Percentiles rank a stretch among this genome's conserved stretches.
Conservation (phyloP, 2,888 invertebrate species). For the Pachydiplax longipennis region DNA sequence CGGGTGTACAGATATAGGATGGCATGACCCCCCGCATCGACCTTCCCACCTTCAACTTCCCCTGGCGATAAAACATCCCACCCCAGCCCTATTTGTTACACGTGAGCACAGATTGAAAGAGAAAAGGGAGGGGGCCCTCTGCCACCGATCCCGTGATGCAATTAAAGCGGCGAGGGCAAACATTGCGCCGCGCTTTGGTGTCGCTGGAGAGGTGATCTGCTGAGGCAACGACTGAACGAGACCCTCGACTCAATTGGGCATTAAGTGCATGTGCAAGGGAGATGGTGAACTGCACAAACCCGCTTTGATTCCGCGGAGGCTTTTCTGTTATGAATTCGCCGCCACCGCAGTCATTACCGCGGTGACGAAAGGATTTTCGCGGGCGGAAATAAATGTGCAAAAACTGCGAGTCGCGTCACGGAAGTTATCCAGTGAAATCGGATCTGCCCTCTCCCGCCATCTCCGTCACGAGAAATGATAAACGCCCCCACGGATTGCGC, state of each 20-base stretch:
- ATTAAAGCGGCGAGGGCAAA: conserved; percentile 5
- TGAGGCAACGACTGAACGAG: conserved; percentile 21
- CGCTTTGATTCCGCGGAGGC: conserved; percentile 25
- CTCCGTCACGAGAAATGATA: not conserved
- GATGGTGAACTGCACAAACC: not conserved
- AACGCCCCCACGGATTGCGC: conserved; percentile 1
- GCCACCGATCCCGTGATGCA: conserved; percentile 3
- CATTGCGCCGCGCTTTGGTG: not conserved
- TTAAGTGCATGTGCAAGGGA: conserved; percentile 7
- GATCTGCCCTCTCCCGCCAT: not conserved
- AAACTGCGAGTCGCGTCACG: not conserved
- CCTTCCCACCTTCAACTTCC: conserved; percentile 6
- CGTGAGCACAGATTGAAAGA: conserved; percentile 24
- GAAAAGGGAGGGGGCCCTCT: not conserved
- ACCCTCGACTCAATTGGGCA: conserved; percentile 26
- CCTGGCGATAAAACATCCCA: conserved; percentile 9
- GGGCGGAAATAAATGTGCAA: not conserved
- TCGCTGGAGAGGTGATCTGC: not conserved
- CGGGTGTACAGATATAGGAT: not conserved
- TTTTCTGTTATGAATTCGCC: not conserved
- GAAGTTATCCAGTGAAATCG: conserved; percentile 10
- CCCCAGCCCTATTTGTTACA: conserved; percentile 7
- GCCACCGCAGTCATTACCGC: not conserved
- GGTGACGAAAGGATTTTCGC: not conserved
- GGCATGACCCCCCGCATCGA: not conserved